phyloP scores from a whole-genome alignment of 1,140 invertebrate genomes.

The Yoshiicerus persimilis region DNA sequence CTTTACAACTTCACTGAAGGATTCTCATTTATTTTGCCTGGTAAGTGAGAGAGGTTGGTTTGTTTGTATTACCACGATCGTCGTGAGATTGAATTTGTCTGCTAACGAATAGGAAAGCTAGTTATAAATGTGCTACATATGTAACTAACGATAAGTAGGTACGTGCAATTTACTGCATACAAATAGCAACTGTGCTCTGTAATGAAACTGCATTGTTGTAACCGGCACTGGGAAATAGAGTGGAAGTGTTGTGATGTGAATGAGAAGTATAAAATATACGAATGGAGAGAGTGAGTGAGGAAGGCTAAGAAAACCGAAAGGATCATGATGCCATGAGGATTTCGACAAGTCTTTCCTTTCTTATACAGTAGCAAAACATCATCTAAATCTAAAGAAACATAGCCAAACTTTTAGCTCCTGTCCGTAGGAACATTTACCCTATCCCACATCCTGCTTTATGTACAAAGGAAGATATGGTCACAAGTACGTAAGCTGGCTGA shows the following conservation, averaged over 20 bases:
- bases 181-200: neutral
- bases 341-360: neutral
- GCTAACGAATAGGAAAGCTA: neutral
- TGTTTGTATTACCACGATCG: neutral
- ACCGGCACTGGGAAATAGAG: neutral
- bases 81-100: neutral
- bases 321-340: neutral
- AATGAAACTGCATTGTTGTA: neutral
- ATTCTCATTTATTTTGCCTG: neutral
- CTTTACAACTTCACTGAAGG: neutral
- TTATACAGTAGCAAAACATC: neutral
- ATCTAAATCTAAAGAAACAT: neutral
- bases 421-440: neutral
- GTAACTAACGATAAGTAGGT: neutral
- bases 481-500: neutral
- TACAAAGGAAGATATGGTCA: neutral
- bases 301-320: neutral
- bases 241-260: neutral
- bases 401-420: neutral
- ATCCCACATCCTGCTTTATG: neutral
- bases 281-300: neutral
- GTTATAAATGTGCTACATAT: neutral
- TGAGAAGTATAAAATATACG: neutral
- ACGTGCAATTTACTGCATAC: neutral
- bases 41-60: neutral